These are phyloP conservation scores for Pocillopora damicornis DNA, from an alignment of 64 coral and sea anemone species.

Conservation along the genomic window DNA sequence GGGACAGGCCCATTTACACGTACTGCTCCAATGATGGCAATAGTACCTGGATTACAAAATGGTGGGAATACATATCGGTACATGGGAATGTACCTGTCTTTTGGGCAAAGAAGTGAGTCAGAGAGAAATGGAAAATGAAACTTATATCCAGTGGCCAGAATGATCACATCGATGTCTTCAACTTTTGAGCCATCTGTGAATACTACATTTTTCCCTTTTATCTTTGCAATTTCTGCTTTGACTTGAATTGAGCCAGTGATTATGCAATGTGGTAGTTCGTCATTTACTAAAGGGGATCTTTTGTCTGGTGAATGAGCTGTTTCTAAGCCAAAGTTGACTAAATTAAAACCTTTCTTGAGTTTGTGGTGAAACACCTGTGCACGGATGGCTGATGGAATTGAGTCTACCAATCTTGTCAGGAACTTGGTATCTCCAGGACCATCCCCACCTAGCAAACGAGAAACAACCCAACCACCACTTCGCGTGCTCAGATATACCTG, in stretches of 20 bases:
- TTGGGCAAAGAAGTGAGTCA: slow-evolving; percentile 35
- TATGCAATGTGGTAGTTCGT: slow-evolving; percentile 66
- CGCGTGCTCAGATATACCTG: slow-evolving; percentile 75
- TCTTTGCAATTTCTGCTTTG: slow-evolving; percentile 45
- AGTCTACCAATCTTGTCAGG: not conserved
- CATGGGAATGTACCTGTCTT: slow-evolving; percentile 28
- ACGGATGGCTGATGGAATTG: slow-evolving; percentile 7
- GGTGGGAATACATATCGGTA: slow-evolving; percentile 74
- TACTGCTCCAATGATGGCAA: slow-evolving; percentile 62
- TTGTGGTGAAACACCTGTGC: not conserved
- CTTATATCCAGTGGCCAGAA: slow-evolving; percentile 70
- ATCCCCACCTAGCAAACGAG: slow-evolving; percentile 40
- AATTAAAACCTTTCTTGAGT: slow-evolving; percentile 6
- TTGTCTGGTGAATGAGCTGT: not conserved
- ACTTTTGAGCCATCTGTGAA: slow-evolving; percentile 45
- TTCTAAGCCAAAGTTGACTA: slow-evolving; percentile 61
- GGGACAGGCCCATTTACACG: slow-evolving; percentile 25
- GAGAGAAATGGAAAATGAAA: slow-evolving; percentile 51
- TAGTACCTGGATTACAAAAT: slow-evolving; percentile 9
- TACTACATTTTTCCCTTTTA: slow-evolving; percentile 23
- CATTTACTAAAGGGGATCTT: slow-evolving; percentile 45
- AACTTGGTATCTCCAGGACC: slow-evolving; percentile 31
- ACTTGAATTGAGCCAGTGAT: slow-evolving; percentile 57
- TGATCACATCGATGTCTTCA: slow-evolving; percentile 61
- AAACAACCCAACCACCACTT: slow-evolving; percentile 38